Evolutionary conservation across 2,888 invertebrate genomes (phyloP).

Genomic region (Tanytarsus gracilentus): DNA sequence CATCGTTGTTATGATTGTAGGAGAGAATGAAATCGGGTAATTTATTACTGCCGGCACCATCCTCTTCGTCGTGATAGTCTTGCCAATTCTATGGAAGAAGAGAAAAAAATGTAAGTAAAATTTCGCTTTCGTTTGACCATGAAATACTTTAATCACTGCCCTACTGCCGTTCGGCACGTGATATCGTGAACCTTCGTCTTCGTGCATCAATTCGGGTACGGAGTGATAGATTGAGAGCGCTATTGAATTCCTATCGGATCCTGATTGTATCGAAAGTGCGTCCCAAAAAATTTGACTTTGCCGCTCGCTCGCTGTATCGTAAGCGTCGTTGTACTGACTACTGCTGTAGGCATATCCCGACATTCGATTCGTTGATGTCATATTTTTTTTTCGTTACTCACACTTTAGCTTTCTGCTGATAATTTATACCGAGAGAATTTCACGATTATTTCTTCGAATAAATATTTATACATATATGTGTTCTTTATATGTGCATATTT

Average conservation of each 20-base stretch:
- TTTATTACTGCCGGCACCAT: conserved; percentile 40
- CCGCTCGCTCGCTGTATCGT: background rate
- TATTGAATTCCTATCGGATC: conserved; percentile 43
- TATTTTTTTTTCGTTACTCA: background rate
- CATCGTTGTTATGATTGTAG: conserved; percentile 45
- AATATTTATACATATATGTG: too few species aligned
- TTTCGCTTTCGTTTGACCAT: background rate
- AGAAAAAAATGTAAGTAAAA: conserved; percentile 9
- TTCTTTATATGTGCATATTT: too few species aligned
- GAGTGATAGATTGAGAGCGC: conserved; percentile 53
- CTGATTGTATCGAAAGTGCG: conserved; percentile 39
- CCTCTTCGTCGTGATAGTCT: conserved; percentile 48
- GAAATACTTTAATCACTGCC: background rate
- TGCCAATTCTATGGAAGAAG: conserved; percentile 36
- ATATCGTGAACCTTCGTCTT: conserved; percentile 4
- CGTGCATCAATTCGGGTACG: conserved; percentile 44
- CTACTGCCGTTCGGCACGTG: background rate
- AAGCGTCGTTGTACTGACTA: background rate
- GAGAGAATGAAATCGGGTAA: conserved; percentile 55
- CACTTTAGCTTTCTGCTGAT: background rate
- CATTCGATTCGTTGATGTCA: background rate
- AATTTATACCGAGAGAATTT: too few species aligned
- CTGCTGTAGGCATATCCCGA: background rate
- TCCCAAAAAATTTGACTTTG: conserved; percentile 32
- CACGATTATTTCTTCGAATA: background rate